phyloP scores from a whole-genome alignment of 2,797 vertebrate species.

The Triplophysa yarkandensis region DNA sequence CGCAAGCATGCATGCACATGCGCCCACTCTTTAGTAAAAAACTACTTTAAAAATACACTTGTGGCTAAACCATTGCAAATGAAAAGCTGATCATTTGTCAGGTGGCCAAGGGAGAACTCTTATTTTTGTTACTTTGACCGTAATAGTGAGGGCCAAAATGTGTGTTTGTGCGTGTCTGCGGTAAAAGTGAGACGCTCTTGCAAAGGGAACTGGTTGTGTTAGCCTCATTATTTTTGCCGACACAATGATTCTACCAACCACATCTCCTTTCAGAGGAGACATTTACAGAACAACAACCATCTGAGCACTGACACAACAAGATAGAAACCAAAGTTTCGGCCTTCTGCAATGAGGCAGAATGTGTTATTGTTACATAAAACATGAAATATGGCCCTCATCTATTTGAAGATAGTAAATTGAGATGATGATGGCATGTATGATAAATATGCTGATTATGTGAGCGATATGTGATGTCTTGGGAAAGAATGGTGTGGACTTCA shows the following conservation, averaged over 20 bases:
- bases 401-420: not conserved
- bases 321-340: not conserved
- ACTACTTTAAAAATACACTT: slow-evolving; percentile 60
- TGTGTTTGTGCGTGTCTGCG: slow-evolving; percentile 24
- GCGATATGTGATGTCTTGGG: not conserved
- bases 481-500: not conserved
- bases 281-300: slow-evolving; percentile 50
- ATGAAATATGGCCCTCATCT: not conserved
- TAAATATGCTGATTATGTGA: not conserved
- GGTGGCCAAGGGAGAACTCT: slow-evolving; percentile 26
- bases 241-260: slow-evolving; percentile 59
- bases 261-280: slow-evolving; percentile 57
- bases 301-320: slow-evolving; percentile 7
- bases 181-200: slow-evolving; percentile 41
- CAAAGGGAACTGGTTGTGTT: slow-evolving; percentile 58
- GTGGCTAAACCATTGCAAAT: slow-evolving; percentile 48
- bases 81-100: slow-evolving; percentile 40
- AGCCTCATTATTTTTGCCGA: slow-evolving; percentile 63
- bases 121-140: slow-evolving; percentile 17
- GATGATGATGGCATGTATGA: not conserved
- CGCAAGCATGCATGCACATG: slow-evolving; percentile 28
- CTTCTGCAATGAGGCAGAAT: slow-evolving; percentile 5
- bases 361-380: not conserved
- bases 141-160: not conserved
- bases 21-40: slow-evolving; percentile 42